phyloP scores from a whole-genome alignment of 2,888 invertebrate genomes.

The Tetranychus truncatus region DNA sequence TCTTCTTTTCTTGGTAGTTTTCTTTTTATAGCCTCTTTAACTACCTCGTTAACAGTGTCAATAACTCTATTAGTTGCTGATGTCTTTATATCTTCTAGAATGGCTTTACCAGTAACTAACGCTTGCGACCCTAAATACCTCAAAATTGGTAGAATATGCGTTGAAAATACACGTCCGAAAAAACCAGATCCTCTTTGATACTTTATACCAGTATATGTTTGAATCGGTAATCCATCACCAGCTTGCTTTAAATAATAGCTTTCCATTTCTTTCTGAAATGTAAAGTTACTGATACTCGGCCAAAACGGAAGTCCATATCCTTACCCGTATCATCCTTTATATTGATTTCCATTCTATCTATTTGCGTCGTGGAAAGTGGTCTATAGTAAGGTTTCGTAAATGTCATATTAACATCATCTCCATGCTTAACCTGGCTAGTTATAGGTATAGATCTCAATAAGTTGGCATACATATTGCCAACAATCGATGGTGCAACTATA shows the following conservation, averaged over 20 bases:
- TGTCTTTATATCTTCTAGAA: not conserved
- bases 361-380: not conserved
- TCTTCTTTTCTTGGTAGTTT: no score
- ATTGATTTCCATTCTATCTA: no score
- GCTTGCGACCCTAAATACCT: not conserved
- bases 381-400: not conserved
- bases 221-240: not conserved
- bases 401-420: not conserved
- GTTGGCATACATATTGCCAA: not conserved
- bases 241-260: conserved; percentile 12
- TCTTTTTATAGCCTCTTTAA: no score
- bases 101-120: not conserved
- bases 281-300: no score
- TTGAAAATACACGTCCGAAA: not conserved
- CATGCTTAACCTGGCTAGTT: not conserved
- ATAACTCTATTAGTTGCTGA: no score
- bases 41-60: no score
- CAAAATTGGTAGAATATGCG: not conserved
- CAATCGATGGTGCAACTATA: conserved; percentile 1
- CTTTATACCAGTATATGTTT: not conserved
- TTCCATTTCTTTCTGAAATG: not conserved
- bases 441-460: conserved; percentile 5
- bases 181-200: conserved; percentile 15
- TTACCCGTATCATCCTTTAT: no score
- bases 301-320: no score